Conservation (phyloP, 2,113 vertebrate species). For the Orcinus orca region DNA sequence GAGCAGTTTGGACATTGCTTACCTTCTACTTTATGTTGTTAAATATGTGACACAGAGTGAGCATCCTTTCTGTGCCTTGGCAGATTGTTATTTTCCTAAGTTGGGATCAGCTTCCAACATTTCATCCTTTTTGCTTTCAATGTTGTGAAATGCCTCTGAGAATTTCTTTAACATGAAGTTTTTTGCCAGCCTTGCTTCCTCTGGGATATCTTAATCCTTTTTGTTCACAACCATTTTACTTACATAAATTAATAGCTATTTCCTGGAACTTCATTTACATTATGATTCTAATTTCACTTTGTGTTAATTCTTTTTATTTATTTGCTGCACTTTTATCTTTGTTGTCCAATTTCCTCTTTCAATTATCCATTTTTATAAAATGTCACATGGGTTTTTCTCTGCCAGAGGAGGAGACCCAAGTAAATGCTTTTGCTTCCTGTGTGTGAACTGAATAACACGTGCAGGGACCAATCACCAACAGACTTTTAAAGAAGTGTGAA, state of each 20-base stretch:
- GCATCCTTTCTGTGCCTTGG: background rate
- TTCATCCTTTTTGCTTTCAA: background rate
- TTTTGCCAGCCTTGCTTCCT: background rate
- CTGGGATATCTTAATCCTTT: background rate
- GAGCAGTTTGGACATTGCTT: background rate
- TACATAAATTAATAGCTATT: background rate
- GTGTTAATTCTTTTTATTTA: background rate
- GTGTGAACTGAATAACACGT: background rate
- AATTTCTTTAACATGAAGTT: background rate
- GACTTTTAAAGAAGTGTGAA: background rate
- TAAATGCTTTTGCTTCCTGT: background rate
- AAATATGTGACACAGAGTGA: background rate
- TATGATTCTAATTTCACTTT: background rate
- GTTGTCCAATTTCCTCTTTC: background rate
- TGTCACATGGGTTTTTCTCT: background rate
- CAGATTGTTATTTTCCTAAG: background rate
- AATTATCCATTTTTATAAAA: background rate
- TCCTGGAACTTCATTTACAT: background rate
- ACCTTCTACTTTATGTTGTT: background rate
- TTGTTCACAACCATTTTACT: background rate
- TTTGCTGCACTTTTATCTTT: background rate
- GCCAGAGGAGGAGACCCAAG: background rate
- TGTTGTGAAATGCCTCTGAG: background rate
- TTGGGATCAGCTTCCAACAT: background rate
- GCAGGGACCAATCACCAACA: background rate